Evolutionary conservation across 1,140 invertebrate species (phyloP).

Genomic region (Mizuhopecten yessoensis): DNA sequence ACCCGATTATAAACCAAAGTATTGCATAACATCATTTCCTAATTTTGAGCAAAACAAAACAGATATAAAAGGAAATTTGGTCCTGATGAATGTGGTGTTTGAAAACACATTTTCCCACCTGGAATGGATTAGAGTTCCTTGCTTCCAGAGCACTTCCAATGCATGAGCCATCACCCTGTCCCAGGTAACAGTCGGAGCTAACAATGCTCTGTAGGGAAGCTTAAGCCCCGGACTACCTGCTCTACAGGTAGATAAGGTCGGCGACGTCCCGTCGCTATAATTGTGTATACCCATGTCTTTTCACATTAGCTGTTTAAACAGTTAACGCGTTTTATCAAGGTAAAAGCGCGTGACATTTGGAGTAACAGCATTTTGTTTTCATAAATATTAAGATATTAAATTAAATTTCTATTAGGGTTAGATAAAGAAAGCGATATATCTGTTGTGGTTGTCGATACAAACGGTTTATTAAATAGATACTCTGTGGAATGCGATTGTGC

Average conservation of each 20-base stretch:
- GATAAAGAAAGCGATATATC: conserved; percentile 39
- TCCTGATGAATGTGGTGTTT: no score
- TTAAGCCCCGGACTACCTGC: background rate
- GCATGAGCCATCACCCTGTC: no score
- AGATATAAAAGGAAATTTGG: no score
- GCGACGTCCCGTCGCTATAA: conserved; percentile 36
- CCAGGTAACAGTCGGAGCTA: no score
- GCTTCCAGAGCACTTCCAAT: no score
- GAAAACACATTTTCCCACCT: no score
- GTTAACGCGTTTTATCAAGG: conserved; percentile 32
- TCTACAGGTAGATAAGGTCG: background rate
- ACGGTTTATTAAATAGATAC: conserved; percentile 35
- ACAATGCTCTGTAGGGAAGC: background rate
- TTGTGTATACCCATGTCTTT: background rate
- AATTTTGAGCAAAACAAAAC: no score
- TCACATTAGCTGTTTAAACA: conserved; percentile 35
- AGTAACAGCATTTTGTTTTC: conserved; percentile 39
- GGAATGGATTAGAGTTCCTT: no score
- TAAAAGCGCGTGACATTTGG: conserved; percentile 37
- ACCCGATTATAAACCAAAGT: no score
- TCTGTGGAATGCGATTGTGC: conserved; percentile 32
- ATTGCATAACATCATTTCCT: no score
- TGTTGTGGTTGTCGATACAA: conserved; percentile 22
- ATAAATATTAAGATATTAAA: conserved; percentile 40
- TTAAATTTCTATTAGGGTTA: conserved; percentile 40